Conservation (phyloP, 2,888 invertebrate species). For the Anagyrus pseudococci region DNA sequence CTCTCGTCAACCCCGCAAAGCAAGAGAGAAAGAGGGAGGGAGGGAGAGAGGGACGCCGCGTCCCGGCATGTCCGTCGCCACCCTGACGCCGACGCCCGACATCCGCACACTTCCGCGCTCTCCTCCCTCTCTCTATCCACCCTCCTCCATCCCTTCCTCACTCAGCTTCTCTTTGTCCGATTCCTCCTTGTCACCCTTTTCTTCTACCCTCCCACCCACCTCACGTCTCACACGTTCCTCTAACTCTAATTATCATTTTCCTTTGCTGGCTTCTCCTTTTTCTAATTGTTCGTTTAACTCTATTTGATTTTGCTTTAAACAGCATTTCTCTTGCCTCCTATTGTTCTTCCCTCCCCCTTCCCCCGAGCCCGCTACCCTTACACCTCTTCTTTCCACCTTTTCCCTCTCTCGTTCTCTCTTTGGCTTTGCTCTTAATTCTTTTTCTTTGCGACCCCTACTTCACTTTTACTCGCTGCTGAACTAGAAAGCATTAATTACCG, state of each 20-base stretch:
- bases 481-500: too few species aligned
- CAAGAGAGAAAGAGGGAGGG: constrained; percentile 1
- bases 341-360: too few species aligned
- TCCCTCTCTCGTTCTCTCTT: too few species aligned
- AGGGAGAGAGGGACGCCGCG: constrained; percentile 3
- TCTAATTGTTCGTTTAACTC: too few species aligned
- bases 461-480: too few species aligned
- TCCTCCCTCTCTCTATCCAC: background rate
- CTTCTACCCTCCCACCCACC: background rate
- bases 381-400: too few species aligned
- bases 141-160: background rate
- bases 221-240: background rate
- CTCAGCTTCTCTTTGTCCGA: background rate
- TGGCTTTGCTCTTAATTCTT: too few species aligned
- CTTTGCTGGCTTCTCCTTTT: background rate
- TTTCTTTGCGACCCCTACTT: too few species aligned
- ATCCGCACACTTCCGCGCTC: background rate
- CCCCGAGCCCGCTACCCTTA: too few species aligned
- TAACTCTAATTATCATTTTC: background rate
- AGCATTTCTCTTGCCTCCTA: too few species aligned
- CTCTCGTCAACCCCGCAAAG: constrained; percentile 13
- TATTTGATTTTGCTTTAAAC: too few species aligned
- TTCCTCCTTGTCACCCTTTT: constrained; percentile 1
- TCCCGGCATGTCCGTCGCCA: constrained; percentile 26
- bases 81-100: constrained; percentile 26